Conservation (phyloP, 37 sponge, comb jelly and placozoan genomes). For the Petrosia ficiformis region DNA sequence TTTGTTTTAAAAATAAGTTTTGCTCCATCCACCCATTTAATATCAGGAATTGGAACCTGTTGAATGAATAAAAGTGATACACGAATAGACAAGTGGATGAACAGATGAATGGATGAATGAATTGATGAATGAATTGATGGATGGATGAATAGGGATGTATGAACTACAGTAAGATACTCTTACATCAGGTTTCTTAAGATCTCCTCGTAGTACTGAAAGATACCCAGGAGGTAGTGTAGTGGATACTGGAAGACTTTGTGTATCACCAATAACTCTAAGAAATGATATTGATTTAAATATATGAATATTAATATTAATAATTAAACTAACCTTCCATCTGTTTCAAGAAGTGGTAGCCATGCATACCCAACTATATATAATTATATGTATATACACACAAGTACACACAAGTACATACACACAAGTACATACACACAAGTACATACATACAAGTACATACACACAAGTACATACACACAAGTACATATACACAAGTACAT, state of each 20-base stretch:
- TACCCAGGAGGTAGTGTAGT: slow-evolving; percentile 63
- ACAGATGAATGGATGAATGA: no score
- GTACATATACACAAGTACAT: no score
- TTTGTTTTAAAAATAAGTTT: slow-evolving; percentile 70
- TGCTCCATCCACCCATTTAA: slow-evolving; percentile 76
- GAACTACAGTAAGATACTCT: no score
- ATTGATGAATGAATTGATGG: no score
- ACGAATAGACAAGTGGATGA: no score
- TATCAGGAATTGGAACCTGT: slow-evolving; percentile 45
- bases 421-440: no score
- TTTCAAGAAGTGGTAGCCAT: slow-evolving; percentile 79
- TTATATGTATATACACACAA: no score
- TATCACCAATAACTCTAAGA: slow-evolving; percentile 36
- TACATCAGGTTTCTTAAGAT: not conserved
- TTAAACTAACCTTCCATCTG: slow-evolving; percentile 47
- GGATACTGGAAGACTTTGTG: slow-evolving; percentile 53
- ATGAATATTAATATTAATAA: not conserved
- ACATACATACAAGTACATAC: no score
- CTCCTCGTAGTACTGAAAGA: slow-evolving; percentile 16
- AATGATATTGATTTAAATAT: not conserved
- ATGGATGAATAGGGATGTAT: no score
- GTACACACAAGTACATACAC: no score
- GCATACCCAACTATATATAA: slow-evolving; percentile 81
- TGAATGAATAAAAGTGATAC: no score
- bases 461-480: no score